Base-by-base conservation (phyloP, 1,140 invertebrate species). In the Scaptomyza montana region DNA sequence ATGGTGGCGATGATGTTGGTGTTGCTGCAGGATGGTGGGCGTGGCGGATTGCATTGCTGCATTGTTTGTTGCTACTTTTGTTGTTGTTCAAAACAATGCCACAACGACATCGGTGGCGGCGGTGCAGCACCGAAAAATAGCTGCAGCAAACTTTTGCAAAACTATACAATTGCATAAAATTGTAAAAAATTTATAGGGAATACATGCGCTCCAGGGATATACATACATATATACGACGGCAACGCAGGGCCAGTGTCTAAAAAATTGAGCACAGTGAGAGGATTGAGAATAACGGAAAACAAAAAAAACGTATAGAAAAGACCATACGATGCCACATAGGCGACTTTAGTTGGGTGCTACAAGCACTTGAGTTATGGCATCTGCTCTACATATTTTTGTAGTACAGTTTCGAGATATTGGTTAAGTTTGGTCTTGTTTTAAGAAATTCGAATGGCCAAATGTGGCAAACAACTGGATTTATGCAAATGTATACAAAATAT, bases 101-200 rank as follows among this genome's bases (percentile, higher is more conserved):
- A 86, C 81, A 66, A 80, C 78, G 21, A 56, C 54, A 21, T n/a
- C 54, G 53, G 5, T 36, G 9, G 3, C 8, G 30, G 30, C 30
- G 30, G 5, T 54, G 62, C 74, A 66, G 81, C 77, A 87, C 74
- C 81, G 75, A 86, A 86, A 86, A 87, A 86, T 87, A 86, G 81
- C 81, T 85, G 82, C 81, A 81, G 73, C 81, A 85, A 85, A 86
- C 78, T 86, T 86, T 86, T 78, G 70, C 82, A 78, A 86, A 59
- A 86, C 81, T 87, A 87, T 87, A 86, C 82, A 86, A 86, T 86
- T 86, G 81, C 81, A 86, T 86, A 86, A 86, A 87, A 86, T 87
- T 85, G 82, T 86, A 87, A 87, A 86, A 86, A 86, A 86, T 86
- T 87, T 86, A 86, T 86, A 86, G 81, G 82, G 67, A 86, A 86